Evolutionary conservation across 2,888 invertebrate genomes (phyloP).

Genomic region (Rhimphoctona megacephalus): DNA sequence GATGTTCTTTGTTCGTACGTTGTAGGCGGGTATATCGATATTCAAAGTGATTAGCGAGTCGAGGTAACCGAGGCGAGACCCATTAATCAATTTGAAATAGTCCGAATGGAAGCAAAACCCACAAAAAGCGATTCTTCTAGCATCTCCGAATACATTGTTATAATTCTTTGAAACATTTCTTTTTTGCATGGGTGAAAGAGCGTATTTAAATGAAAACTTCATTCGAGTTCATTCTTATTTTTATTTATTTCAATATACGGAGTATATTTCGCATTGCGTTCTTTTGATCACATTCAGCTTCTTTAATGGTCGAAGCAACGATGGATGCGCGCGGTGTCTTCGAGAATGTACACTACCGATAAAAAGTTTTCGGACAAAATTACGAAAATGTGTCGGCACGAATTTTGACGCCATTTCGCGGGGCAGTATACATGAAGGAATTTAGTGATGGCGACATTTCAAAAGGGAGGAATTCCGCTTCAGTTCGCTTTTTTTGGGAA

Average conservation of each 20-base stretch:
- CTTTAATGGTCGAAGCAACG: not conserved
- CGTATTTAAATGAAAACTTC: not conserved
- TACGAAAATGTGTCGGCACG: no score
- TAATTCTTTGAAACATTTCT: conserved; percentile 8
- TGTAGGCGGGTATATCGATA: not conserved
- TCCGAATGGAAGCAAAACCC: not conserved
- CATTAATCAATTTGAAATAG: conserved; percentile 28
- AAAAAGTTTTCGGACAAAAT: no score
- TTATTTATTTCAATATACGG: not conserved
- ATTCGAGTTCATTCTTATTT: not conserved
- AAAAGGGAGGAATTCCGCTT: no score
- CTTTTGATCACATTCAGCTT: not conserved
- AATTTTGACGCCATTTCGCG: no score
- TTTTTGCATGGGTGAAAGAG: no score
- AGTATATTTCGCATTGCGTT: not conserved
- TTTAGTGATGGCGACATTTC: no score
- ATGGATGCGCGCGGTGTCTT: not conserved
- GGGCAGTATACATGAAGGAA: no score
- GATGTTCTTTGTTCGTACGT: not conserved
- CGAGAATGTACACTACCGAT: conserved; percentile 11
- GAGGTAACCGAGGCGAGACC: conserved; percentile 9
- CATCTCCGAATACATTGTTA: not conserved
- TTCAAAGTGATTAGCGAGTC: conserved; percentile 23
- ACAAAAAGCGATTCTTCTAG: conserved; percentile 3
- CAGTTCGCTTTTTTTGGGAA: no score